Evolutionary conservation across 2,797 vertebrate species (phyloP).

Genomic region (Gambelia wislizenii): DNA sequence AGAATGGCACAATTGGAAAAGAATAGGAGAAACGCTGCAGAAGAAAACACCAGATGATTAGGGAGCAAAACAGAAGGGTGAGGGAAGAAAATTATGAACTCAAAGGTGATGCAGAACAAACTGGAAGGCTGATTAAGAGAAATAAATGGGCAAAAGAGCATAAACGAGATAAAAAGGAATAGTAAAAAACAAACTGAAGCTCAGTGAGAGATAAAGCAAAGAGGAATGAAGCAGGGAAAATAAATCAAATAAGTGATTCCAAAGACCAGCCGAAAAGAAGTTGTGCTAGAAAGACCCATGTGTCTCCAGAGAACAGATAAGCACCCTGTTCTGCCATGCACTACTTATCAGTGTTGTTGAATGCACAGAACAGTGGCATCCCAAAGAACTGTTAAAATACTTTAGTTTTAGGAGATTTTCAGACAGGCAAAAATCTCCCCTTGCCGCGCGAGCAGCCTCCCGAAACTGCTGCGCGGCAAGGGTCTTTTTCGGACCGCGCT

Average conservation of each 20-base stretch:
- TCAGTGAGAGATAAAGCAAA: constrained; percentile 27
- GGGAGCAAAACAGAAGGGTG: not conserved
- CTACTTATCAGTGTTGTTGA: constrained; percentile 31
- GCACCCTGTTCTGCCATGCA: constrained; percentile 22
- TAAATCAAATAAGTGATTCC: constrained; percentile 38
- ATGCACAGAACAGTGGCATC: constrained; percentile 28
- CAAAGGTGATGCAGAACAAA: constrained; percentile 18
- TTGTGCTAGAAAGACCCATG: constrained; percentile 13
- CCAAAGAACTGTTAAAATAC: constrained; percentile 6
- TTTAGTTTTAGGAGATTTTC: no score
- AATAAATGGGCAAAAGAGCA: constrained; percentile 26
- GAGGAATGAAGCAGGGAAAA: constrained; percentile 15
- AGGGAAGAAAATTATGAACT: constrained; percentile 9
- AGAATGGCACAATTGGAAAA: not conserved
- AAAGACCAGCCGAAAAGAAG: constrained; percentile 17
- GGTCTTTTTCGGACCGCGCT: no score
- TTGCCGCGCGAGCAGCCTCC: no score
- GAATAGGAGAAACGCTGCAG: not conserved
- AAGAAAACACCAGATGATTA: constrained; percentile 1
- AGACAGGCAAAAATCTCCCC: no score
- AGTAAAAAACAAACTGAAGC: not conserved
- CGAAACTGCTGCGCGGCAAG: no score
- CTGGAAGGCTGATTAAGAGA: constrained; percentile 30
- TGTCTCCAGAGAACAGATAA: constrained; percentile 35
- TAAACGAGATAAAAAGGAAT: constrained; percentile 10